Evolutionary conservation across 92 coral and sea anemone genomes (phyloP).

Genomic region (Chrysogorgia sp.): DNA sequence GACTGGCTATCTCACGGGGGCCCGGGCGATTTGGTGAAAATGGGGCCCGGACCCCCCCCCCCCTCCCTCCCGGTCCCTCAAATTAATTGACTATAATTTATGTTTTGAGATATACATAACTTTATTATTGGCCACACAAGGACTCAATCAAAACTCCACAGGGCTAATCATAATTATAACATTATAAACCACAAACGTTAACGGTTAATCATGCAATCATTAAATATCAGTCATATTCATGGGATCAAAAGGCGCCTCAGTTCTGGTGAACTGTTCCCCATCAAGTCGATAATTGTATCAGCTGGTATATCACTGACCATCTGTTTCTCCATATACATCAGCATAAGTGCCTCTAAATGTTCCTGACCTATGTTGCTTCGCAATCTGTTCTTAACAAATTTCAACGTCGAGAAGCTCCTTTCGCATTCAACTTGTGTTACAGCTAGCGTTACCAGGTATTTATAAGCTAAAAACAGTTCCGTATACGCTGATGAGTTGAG

Average conservation of each 20-base stretch:
- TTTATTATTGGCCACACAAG: neutral
- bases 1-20: slow-evolving; percentile 27
- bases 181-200: neutral
- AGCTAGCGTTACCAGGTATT: slow-evolving; percentile 20
- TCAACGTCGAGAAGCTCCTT: slow-evolving; percentile 18
- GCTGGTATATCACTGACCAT: slow-evolving; percentile 28
- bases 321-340: slow-evolving; percentile 27
- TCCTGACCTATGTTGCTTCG: slow-evolving; percentile 22
- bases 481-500: slow-evolving; percentile 12
- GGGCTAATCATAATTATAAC: neutral
- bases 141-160: too few relatives aligned
- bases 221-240: neutral
- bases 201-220: neutral
- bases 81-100: neutral
- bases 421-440: slow-evolving; percentile 18
- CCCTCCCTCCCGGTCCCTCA: neutral
- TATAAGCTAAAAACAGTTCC: slow-evolving; percentile 15
- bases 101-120: neutral
- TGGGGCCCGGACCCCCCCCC: neutral
- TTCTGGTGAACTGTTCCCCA: slow-evolving; percentile 14
- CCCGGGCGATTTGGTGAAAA: slow-evolving; percentile 4
- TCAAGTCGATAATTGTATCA: slow-evolving; percentile 26
- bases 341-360: slow-evolving; percentile 23
- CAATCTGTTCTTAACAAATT: slow-evolving; percentile 9
- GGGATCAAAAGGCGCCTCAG: slow-evolving; percentile 18